phyloP scores from a whole-genome alignment of 1,140 invertebrate genomes.

The Anoplophora glabripennis region DNA sequence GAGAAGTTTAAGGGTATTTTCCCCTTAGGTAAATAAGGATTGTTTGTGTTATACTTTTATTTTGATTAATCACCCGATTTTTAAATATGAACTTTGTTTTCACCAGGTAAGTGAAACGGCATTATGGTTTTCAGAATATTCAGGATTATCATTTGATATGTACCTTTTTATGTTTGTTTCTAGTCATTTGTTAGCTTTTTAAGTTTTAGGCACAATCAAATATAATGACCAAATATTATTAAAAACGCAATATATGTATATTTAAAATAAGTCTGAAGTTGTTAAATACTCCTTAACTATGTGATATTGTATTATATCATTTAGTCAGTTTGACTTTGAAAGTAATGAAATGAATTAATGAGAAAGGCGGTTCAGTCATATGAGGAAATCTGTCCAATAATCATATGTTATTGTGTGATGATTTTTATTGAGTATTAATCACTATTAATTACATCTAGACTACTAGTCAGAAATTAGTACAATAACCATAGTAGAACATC shows the following conservation, averaged over 20 bases:
- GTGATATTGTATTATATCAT: conserved; percentile 16
- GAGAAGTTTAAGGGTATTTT: conserved; percentile 77
- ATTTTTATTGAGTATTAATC: not conserved
- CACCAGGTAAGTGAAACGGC: not conserved
- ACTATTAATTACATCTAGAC: not conserved
- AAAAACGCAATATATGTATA: conserved; percentile 16
- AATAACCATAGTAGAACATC: conserved; percentile 2
- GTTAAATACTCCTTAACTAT: conserved; percentile 24
- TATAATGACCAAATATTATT: conserved; percentile 19
- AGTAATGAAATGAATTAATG: not conserved
- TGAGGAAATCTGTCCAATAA: conserved; percentile 9
- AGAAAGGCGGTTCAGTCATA: conserved; percentile 4
- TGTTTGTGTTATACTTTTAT: not conserved
- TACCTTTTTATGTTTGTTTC: conserved; percentile 21
- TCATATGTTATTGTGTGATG: conserved; percentile 1
- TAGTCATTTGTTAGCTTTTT: conserved; percentile 20
- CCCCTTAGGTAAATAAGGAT: conserved; percentile 52
- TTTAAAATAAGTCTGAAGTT: conserved; percentile 23
- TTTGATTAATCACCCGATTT: not conserved
- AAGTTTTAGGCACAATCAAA: conserved; percentile 13
- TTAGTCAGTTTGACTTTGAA: not conserved
- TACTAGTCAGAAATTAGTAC: not conserved
- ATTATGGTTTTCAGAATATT: not conserved
- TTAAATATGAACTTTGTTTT: not conserved
- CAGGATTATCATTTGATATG: not conserved